These are phyloP conservation scores for Cichlasoma orientale DNA, from an alignment of 2,797 vertebrate species.

Conservation along the genomic window DNA sequence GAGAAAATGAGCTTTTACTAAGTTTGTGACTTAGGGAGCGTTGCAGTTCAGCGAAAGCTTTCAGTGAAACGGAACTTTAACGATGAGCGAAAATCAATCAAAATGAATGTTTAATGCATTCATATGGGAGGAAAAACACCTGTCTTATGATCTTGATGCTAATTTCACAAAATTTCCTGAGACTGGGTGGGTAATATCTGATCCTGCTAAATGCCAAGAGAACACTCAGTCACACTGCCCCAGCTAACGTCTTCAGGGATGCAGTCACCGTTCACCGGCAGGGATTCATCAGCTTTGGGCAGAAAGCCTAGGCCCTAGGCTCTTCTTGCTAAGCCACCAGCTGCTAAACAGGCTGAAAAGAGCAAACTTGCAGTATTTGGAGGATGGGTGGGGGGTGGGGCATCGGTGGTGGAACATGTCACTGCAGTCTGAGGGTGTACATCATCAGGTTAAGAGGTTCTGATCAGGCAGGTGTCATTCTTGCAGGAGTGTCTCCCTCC, in stretches of 20 bases:
- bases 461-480: conserved; percentile 70
- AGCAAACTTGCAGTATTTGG: not conserved
- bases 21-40: too few species aligned
- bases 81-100: not conserved
- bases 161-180: conserved; percentile 38
- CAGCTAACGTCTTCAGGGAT: too few species aligned
- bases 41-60: too few species aligned
- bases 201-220: not conserved
- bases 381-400: not conserved
- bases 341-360: not conserved
- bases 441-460: not conserved
- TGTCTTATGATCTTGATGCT: not conserved
- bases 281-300: not conserved
- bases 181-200: not conserved
- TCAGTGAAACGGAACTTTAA: too few species aligned
- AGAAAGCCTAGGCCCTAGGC: not conserved
- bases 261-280: not conserved
- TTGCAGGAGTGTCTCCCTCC: conserved; percentile 93
- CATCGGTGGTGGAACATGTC: too few species aligned
- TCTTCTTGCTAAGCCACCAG: not conserved
- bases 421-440: not conserved
- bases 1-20: too few species aligned
- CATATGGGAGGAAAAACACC: not conserved
- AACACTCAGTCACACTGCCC: not conserved
- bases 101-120: not conserved